These are phyloP conservation scores for Saccopteryx bilineata DNA, from an alignment of 2,113 vertebrate species.

Conservation along the genomic window DNA sequence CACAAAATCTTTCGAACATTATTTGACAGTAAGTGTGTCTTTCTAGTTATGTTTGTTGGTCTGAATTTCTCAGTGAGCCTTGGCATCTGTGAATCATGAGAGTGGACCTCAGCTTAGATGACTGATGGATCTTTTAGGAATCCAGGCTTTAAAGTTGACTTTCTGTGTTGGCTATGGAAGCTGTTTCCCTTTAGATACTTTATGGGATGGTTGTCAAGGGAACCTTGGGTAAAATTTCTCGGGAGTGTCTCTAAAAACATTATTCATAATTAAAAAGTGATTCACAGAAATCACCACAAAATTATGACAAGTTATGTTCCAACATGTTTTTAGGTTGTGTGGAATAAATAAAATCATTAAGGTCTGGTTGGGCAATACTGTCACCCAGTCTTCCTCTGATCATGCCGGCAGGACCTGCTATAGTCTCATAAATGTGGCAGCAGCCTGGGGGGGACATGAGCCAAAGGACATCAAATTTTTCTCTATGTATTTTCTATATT, in stretches of 20 bases:
- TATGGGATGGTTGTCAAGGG: slow-evolving; percentile 82
- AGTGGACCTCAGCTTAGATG: slow-evolving; percentile 75
- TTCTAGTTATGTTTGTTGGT: slow-evolving; percentile 56
- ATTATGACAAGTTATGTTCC: slow-evolving; percentile 78
- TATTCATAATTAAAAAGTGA: slow-evolving; percentile 85
- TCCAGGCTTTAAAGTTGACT: slow-evolving; percentile 79
- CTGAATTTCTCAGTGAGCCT: slow-evolving; percentile 69
- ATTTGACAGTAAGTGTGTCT: slow-evolving; percentile 67
- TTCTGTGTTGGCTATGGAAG: slow-evolving; percentile 74
- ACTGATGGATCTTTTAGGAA: slow-evolving; percentile 85
- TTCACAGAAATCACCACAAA: slow-evolving; percentile 80
- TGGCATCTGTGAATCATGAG: slow-evolving; percentile 68
- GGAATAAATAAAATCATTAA: slow-evolving; percentile 76
- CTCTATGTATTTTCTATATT: not conserved
- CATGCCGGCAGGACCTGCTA: not conserved
- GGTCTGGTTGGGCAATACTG: not conserved
- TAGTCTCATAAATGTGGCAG: not conserved
- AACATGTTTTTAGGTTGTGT: slow-evolving; percentile 76
- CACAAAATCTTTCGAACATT: slow-evolving; percentile 78
- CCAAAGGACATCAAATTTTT: not conserved
- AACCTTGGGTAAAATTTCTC: slow-evolving; percentile 76
- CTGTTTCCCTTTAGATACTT: slow-evolving; percentile 76
- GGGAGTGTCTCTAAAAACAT: slow-evolving; percentile 82
- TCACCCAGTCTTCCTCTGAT: slow-evolving; percentile 1
- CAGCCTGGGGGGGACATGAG: not conserved